Base-by-base conservation (phyloP, 2,888 invertebrate species). In the Drosophila vallismaia region DNA sequence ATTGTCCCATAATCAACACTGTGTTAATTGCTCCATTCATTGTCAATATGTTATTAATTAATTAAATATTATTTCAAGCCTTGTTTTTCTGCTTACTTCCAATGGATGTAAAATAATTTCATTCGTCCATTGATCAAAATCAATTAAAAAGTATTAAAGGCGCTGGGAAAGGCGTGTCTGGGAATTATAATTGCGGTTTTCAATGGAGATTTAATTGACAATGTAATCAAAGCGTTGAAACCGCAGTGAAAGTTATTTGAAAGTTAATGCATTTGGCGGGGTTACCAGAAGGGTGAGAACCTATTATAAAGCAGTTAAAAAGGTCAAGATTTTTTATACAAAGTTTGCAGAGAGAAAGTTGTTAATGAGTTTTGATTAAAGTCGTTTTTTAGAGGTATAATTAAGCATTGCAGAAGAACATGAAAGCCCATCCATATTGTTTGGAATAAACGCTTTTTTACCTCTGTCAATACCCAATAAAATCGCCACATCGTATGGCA, bases 21-120 rank as follows among this genome's bases (percentile, higher is more conserved):
- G 77, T 73, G 71, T 86, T 86, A 86, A 80, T 80, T 83, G 86
- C 60, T 66, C 28, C 51, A 63, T 64, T 72, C 66, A 58, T 70
- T 66, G 64, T 66, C 71, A 71, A 83, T 86, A 73, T 83, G 77
- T 58, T 80, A 73, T 83, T 66, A 55, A 71, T 85, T 79, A 80
- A 79, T 82, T 74, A 58, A 79, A 77, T 51, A 83, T 70, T 83
- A 75, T 70, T 70, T 70, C 45, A 62, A 71, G 59, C 70, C 48
- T 12, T 50, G 10, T 46, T 45, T 26, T 19, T 56, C 44, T 67
- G 59, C 66, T 54, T 45, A 48, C 40, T 24, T 40, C 46, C 59
- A 12, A 28, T 31, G 28, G 26, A 44, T 59, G 58, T 71, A 52
- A 52, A 59, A 46, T 46, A 10, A 52, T 70, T 50, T 51, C 19